Evolutionary conservation across 2,888 invertebrate species (phyloP), one percentile per base, ranked within the genome.

Genomic region (Lissocephala sabroskyi): DNA sequence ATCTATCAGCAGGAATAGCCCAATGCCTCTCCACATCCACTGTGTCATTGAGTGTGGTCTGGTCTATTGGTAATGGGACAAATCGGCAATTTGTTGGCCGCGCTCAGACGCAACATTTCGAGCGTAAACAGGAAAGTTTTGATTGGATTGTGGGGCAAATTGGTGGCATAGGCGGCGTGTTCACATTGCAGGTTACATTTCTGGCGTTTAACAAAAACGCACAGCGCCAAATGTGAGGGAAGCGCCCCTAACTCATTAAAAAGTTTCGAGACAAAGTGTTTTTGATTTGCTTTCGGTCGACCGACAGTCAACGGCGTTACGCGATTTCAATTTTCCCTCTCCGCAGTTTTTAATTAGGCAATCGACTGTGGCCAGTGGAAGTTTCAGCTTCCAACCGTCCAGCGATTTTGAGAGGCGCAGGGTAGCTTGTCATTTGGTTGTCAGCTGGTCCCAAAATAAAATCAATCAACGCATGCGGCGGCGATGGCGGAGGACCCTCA

Each of bases 111-210:
- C 53, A 54, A 56, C 59, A 73, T 68, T 73, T 74, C 61, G 49
- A 68, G 67, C 74, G 70, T 68, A 64, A 68, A 73, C 68, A 74
- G 71, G 64, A 70, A 70, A 74, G 64, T 70, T 70, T 70, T 74
- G 68, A 70, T 70, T 70, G 68, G 74, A 74, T 70, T 74, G 64
- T 70, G 75, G 58, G 57, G 55, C 54, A 67, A 67, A 54, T 64
- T 51, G 64, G 57, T 44, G 54, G 48, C 57, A 45, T 49, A 68
- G 41, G 49, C 51, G 41, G 32, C 65, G 55, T 55, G 54, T 65
- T 52, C 70, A 59, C 51, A 62, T 70, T 57, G 71, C 51, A 56
- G 56, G 75, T 53, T 74, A 66, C 66, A 66, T 63, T 68, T 70
- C 66, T 60, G 52, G 48, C 39, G n/a, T n/a, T n/a, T n/a, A n/a